phyloP scores from a whole-genome alignment of 2,113 vertebrate genomes.

The Narcine bancroftii region DNA sequence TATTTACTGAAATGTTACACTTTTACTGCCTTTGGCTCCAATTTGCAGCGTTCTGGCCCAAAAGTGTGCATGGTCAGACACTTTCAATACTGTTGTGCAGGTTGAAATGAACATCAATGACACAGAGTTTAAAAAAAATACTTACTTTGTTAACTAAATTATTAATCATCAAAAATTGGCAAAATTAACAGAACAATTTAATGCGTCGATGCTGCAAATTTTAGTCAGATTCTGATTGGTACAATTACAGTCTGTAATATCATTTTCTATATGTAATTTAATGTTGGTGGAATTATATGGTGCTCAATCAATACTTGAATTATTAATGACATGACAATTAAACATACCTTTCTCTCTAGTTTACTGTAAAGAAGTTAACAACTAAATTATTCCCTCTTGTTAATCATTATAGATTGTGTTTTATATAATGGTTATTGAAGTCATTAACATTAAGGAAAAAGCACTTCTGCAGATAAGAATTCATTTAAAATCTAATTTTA shows the following conservation, averaged over 20 bases:
- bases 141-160: neutral
- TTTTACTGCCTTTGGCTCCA: neutral
- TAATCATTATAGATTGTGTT: neutral
- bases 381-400: neutral
- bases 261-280: neutral
- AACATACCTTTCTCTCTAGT: neutral
- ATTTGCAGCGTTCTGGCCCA: neutral
- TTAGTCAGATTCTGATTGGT: neutral
- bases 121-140: too few relatives aligned
- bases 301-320: neutral
- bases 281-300: neutral
- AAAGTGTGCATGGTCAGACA: neutral
- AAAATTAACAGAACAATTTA: neutral
- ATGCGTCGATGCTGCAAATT: neutral
- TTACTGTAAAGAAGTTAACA: neutral
- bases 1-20: neutral
- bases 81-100: neutral
- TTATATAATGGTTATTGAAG: neutral
- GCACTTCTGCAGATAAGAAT: neutral
- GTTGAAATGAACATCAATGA: neutral
- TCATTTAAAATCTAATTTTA: constrained; percentile 21
- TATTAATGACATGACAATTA: neutral
- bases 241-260: neutral
- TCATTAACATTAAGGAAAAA: constrained; percentile 1
- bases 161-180: neutral